Percentiles rank a stretch among this genome's conserved stretches.
Evolutionary conservation across 2,888 invertebrate genomes (phyloP).

Genomic region (Rhagium mordax): DNA sequence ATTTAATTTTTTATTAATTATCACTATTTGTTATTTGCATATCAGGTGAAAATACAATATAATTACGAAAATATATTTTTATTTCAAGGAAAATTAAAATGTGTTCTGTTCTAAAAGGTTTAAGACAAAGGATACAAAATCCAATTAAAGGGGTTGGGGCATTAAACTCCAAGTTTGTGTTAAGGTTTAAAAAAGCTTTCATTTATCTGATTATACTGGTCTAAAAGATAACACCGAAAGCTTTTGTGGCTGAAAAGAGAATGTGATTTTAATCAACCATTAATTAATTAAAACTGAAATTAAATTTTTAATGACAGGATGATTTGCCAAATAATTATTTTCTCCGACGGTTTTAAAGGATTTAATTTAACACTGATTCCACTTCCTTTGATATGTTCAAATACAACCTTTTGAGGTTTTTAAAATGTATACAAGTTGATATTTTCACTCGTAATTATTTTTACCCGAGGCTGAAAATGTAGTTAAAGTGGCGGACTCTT

Average conservation of each 20-base stretch:
- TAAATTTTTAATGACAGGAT: constrained; percentile 42
- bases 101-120: constrained; percentile 16
- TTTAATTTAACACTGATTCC: constrained; percentile 6
- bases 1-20: too few relatives aligned
- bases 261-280: constrained; percentile 41
- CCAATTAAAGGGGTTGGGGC: constrained; percentile 56
- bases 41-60: not conserved
- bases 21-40: not conserved
- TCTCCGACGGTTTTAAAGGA: constrained; percentile 14
- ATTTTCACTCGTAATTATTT: not conserved
- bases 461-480: not conserved
- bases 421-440: not conserved
- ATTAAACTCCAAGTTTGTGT: constrained; percentile 51
- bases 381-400: not conserved
- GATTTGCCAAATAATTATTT: constrained; percentile 41
- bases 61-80: not conserved
- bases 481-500: too few relatives aligned
- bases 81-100: constrained; percentile 24
- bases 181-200: constrained; percentile 51
- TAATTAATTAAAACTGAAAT: constrained; percentile 41
- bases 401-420: not conserved
- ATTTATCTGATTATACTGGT: constrained; percentile 52
- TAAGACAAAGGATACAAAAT: constrained; percentile 42
- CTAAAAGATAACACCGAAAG: constrained; percentile 49
- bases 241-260: constrained; percentile 39